A percentile compares a stretch with the other conserved stretches of the same genome.
Evolutionary conservation across 2,113 vertebrate genomes (phyloP).

Genomic region (Labeo rohita): DNA sequence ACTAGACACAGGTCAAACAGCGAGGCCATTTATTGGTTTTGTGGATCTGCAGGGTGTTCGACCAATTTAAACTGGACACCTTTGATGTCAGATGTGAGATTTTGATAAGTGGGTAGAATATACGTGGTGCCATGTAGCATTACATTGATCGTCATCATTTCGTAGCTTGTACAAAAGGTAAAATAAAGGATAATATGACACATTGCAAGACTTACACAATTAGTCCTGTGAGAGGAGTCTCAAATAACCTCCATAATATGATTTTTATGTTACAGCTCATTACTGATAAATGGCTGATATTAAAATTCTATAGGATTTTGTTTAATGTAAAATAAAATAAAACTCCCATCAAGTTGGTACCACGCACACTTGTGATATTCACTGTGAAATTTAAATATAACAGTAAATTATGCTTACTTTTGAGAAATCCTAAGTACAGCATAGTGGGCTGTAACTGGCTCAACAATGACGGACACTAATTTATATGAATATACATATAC

Average conservation of each 20-base stretch:
- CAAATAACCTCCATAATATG: background rate
- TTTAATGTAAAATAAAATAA: background rate
- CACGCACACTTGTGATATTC: background rate
- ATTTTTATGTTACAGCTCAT: background rate
- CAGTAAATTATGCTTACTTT: background rate
- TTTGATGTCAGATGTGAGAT: constrained; percentile 22
- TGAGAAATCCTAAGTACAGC: background rate
- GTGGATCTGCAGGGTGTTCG: constrained; percentile 38
- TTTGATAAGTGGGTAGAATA: background rate
- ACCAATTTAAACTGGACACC: constrained; percentile 36
- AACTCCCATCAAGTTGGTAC: background rate
- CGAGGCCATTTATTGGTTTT: constrained; percentile 45
- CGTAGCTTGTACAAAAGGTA: background rate
- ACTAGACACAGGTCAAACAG: constrained; percentile 44
- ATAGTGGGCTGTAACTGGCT: background rate
- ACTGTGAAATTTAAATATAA: background rate
- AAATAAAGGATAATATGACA: background rate
- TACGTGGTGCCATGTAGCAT: background rate
- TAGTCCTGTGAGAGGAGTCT: too few species aligned
- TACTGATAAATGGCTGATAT: background rate
- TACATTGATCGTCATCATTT: background rate
- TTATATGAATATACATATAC: background rate
- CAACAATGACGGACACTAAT: background rate
- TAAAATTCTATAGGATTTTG: background rate
- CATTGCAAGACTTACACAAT: background rate